A percentile compares a stretch with the other conserved stretches of the same genome.
These are phyloP conservation scores for Stenichneumon culpator DNA, from an alignment of 2,888 invertebrate genomes.

Conservation along the genomic window DNA sequence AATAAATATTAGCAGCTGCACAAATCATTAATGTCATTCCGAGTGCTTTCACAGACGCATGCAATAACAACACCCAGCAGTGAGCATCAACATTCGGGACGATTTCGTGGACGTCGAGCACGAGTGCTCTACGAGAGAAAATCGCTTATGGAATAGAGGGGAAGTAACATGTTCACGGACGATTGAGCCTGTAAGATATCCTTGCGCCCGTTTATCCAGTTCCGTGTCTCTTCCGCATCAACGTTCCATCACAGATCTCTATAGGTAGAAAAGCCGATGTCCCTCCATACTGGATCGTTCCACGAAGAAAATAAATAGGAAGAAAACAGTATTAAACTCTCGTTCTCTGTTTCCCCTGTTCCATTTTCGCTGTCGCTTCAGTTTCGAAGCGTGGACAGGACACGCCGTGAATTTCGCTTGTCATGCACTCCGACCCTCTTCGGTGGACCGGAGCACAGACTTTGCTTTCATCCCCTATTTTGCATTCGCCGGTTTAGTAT, in stretches of 20 bases:
- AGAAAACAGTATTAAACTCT: constrained; percentile 20
- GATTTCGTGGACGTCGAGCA: constrained; percentile 11
- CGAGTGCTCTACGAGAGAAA: constrained; percentile 33
- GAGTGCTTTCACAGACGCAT: background rate
- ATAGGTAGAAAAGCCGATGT: constrained; percentile 17
- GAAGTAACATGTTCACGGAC: constrained; percentile 60
- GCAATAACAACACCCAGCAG: background rate
- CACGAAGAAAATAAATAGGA: constrained; percentile 40
- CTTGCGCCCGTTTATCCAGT: constrained; percentile 59
- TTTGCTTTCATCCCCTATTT: constrained; percentile 19
- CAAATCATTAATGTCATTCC: background rate
- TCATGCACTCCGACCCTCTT: constrained; percentile 9
- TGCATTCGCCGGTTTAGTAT: constrained; percentile 20
- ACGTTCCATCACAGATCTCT: constrained; percentile 27
- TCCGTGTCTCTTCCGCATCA: constrained; percentile 46
- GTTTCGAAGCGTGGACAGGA: constrained; percentile 15
- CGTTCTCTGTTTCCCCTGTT: background rate
- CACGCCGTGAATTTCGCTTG: constrained; percentile 9
- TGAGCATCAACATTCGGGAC: background rate
- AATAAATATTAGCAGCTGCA: background rate
- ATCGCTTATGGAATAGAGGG: constrained; percentile 61
- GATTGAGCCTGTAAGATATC: constrained; percentile 62
- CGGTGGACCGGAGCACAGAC: constrained; percentile 2
- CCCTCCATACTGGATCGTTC: constrained; percentile 19
- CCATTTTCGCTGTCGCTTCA: constrained; percentile 2